Conservation (phyloP, 2,113 vertebrate genomes). For the Oostethus manadensis region DNA sequence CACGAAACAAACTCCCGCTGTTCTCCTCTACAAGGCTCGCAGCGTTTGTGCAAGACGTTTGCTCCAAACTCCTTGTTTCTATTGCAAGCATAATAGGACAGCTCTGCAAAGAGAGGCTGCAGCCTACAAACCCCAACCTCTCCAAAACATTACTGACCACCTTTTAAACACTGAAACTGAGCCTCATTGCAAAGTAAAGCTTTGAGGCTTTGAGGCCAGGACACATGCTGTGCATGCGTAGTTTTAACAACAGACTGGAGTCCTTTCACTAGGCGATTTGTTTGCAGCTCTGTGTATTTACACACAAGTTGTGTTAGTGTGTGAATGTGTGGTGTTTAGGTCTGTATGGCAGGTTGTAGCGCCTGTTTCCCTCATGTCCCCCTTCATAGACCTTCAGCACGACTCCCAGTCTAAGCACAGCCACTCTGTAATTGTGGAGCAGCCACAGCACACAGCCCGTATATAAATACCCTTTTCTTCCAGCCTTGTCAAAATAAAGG, state of each 20-base stretch:
- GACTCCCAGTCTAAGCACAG: constrained; percentile 70
- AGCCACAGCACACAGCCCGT: constrained; percentile 75
- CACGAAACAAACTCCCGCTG: constrained; percentile 66
- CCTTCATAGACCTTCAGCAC: constrained; percentile 66
- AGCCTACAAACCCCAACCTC: constrained; percentile 56
- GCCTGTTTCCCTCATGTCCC: constrained; percentile 59
- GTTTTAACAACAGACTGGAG: not conserved
- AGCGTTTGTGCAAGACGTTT: constrained; percentile 55
- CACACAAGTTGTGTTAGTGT: constrained; percentile 8
- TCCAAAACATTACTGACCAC: constrained; percentile 66
- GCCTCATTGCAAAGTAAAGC: constrained; percentile 48
- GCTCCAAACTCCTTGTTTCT: constrained; percentile 66
- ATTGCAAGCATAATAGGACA: constrained; percentile 53
- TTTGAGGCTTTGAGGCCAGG: constrained; percentile 35
- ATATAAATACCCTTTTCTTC: constrained; percentile 77
- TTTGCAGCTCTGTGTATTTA: not conserved
- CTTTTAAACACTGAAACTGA: constrained; percentile 59
- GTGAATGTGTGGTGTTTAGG: constrained; percentile 14
- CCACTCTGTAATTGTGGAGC: constrained; percentile 77
- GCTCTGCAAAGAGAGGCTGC: constrained; percentile 59
- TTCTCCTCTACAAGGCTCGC: constrained; percentile 51
- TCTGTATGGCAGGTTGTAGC: constrained; percentile 46
- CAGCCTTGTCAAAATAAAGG: constrained; percentile 76
- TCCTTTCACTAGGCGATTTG: not conserved
- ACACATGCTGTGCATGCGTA: constrained; percentile 17